Evolutionary conservation across 2,888 invertebrate species (phyloP).

Genomic region (Cerceris ruficornis): DNA sequence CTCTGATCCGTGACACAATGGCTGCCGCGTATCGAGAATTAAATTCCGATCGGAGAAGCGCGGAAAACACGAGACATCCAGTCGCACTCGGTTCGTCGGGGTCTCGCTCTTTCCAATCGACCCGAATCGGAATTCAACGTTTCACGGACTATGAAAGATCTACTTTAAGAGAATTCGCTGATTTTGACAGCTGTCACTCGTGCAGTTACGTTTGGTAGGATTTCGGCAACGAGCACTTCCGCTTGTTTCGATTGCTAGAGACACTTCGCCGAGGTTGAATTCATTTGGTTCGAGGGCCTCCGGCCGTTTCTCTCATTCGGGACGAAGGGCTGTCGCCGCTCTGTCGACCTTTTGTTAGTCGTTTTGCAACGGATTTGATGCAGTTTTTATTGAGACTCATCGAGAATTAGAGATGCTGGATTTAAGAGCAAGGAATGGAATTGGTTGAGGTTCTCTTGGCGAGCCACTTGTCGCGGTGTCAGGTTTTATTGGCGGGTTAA

Average conservation of each 20-base stretch:
- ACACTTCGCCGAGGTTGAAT: too few relatives aligned
- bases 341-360: too few relatives aligned
- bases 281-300: too few relatives aligned
- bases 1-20: not conserved
- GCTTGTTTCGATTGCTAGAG: not conserved
- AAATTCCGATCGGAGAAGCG: slow-evolving; percentile 17
- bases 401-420: too few relatives aligned
- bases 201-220: not conserved
- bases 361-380: too few relatives aligned
- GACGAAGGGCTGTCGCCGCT: too few relatives aligned
- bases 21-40: not conserved
- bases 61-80: not conserved
- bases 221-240: not conserved
- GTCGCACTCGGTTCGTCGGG: not conserved
- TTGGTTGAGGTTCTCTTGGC: too few relatives aligned
- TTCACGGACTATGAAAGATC: not conserved
- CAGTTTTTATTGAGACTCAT: too few relatives aligned
- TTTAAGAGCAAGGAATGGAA: too few relatives aligned
- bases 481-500: too few relatives aligned
- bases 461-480: too few relatives aligned
- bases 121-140: not conserved
- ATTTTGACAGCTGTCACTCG: slow-evolving; percentile 38
- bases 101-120: not conserved
- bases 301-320: too few relatives aligned
- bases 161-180: slow-evolving; percentile 11